Evolutionary conservation across 2,797 vertebrate genomes (phyloP), one percentile per base, ranked within the genome.

Genomic region (Falco concolor): DNA sequence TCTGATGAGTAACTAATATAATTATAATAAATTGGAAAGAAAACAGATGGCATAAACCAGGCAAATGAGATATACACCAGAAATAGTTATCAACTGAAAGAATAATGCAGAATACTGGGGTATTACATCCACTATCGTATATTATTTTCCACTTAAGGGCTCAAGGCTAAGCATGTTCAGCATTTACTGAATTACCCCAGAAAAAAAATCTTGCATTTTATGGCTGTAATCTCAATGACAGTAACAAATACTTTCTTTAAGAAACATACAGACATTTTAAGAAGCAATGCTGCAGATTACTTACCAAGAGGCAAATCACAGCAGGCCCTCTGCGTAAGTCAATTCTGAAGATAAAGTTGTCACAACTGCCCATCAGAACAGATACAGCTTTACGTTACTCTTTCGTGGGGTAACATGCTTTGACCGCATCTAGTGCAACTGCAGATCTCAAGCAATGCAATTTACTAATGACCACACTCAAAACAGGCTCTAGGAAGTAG

Each of bases 31-130:
- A 97, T 84, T 94, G 93, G 96, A 93, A 98, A 95, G 94, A 87
- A 96, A 77, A 42, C 88, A 94, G 97, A 97, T 96, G 85, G 92
- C 83, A 90, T 69, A 95, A 97, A 93, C 69, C 47, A 95, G 69
- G 89, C 95, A 97, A 94, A 97, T 90, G 95, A 97, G 94, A 96
- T 94, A 79, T 75, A 94, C 67, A 93, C 85, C 95, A 96, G 95
- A 97, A 97, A 97, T 59, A 38, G 84, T 89, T 84, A 89, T 49
- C 89, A 90, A 54, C 81, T 49, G 70, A 80, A 82, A 93, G 84
- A 90, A 87, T 60, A 78, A 95, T 92, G 90, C 28, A 92, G 36
- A 38, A 38, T 38, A 38, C 36, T 38, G 36, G 36, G 36, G 36
- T 38, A 38, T 10, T 38, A 38, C 64, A 87, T 89, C 83, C 12